phyloP scores from a whole-genome alignment of 2,888 invertebrate genomes.

The Tetropium fuscum region DNA sequence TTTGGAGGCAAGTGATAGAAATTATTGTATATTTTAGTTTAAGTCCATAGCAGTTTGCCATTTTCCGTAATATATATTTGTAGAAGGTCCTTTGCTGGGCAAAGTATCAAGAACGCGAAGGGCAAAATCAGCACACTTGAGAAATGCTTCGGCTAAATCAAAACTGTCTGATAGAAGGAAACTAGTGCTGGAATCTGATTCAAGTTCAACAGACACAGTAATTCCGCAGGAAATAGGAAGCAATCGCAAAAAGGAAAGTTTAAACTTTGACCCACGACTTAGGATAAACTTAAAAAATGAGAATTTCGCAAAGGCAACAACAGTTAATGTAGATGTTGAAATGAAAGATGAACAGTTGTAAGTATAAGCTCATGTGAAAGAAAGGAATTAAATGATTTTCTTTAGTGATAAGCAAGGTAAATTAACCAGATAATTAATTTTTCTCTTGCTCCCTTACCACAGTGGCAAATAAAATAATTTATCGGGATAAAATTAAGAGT shows the following conservation, averaged over 20 bases:
- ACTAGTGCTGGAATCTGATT: conserved; percentile 58
- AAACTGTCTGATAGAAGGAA: conserved; percentile 58
- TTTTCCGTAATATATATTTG: conserved; percentile 20
- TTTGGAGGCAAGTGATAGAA: conserved; percentile 66
- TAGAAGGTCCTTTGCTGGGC: conserved; percentile 67
- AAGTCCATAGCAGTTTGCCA: neutral
- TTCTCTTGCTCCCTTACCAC: too few relatives aligned
- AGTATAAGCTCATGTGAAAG: conserved; percentile 23
- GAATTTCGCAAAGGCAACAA: conserved; percentile 34
- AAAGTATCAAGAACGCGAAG: conserved; percentile 75
- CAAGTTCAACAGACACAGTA: conserved; percentile 60
- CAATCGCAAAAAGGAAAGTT: neutral
- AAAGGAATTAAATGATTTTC: too few relatives aligned
- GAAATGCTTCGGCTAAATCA: conserved; percentile 58
- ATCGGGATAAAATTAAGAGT: too few relatives aligned
- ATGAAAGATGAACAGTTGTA: conserved; percentile 56
- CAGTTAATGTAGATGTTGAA: conserved; percentile 59
- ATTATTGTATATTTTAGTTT: too few relatives aligned
- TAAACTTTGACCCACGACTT: conserved; percentile 6
- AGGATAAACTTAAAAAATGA: neutral
- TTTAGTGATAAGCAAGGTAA: too few relatives aligned
- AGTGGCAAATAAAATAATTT: too few relatives aligned
- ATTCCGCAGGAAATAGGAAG: conserved; percentile 2
- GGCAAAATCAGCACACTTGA: conserved; percentile 73
- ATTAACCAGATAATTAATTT: too few relatives aligned